Evolutionary conservation across 2,113 vertebrate species (phyloP).

Genomic region (Apaloderma vittatum): DNA sequence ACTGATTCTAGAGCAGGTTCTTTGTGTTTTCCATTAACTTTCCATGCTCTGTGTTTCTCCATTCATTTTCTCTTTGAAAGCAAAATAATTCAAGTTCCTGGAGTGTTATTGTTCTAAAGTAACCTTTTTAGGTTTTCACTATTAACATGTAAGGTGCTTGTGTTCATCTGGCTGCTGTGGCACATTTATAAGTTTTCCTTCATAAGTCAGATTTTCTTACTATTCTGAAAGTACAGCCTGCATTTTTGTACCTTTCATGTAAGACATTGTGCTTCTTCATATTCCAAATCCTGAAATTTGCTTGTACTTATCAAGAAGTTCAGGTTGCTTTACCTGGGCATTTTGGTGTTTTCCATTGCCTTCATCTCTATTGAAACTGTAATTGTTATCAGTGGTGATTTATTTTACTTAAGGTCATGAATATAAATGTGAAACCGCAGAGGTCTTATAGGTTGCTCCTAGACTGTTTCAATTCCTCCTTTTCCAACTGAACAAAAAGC

Average conservation of each 20-base stretch:
- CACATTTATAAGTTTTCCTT: background rate
- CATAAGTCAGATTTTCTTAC: background rate
- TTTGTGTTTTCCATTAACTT: background rate
- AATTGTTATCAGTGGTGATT: background rate
- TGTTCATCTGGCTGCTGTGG: background rate
- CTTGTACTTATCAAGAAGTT: background rate
- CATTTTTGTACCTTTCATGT: background rate
- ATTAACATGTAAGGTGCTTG: background rate
- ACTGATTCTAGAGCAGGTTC: background rate
- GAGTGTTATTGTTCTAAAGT: background rate
- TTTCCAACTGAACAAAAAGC: background rate
- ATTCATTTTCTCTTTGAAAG: background rate
- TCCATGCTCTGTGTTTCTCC: background rate
- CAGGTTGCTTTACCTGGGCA: background rate
- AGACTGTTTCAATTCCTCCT: background rate
- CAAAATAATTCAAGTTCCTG: background rate
- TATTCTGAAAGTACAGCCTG: background rate
- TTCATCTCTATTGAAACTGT: background rate
- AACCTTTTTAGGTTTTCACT: background rate
- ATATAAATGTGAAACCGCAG: background rate
- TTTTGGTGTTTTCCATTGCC: background rate
- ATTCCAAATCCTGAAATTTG: background rate
- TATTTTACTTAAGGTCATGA: background rate
- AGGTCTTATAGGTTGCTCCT: background rate
- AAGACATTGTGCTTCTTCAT: background rate